These are phyloP conservation scores for Platycercus adscitus DNA, from an alignment of 2,113 vertebrate species.

Conservation along the genomic window DNA sequence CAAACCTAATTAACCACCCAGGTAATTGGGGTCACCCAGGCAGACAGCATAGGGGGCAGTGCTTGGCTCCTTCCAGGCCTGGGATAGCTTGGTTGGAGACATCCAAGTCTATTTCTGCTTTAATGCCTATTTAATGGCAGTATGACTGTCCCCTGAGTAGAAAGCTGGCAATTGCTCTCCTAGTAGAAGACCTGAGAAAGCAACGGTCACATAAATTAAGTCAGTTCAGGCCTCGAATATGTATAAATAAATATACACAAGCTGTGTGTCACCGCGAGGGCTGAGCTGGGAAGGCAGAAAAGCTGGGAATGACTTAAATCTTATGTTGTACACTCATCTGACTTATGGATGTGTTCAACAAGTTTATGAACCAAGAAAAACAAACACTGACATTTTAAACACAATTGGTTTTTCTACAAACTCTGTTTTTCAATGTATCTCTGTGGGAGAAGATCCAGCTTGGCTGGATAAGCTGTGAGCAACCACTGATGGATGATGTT, in stretches of 20 bases:
- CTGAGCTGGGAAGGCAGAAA: neutral
- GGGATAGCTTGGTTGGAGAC: neutral
- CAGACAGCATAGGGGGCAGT: neutral
- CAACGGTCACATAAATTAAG: neutral
- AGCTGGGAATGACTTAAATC: neutral
- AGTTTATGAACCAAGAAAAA: neutral
- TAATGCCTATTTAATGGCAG: neutral
- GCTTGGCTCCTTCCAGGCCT: neutral
- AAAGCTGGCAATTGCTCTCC: neutral
- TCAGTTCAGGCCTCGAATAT: neutral
- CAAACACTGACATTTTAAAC: neutral
- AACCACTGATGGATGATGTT: neutral
- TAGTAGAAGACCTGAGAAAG: neutral
- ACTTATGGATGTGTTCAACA: neutral
- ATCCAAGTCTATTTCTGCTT: neutral
- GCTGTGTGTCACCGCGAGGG: accelerated
- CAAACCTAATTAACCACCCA: neutral
- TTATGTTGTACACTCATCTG: neutral
- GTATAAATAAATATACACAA: neutral
- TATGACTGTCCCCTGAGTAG: accelerated
- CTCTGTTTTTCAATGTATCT: too few species aligned
- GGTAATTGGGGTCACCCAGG: neutral
- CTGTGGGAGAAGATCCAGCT: neutral
- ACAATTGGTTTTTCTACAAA: neutral
- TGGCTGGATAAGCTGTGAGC: neutral